Evolutionary conservation across 2,113 vertebrate species (phyloP), one percentile per base, ranked within the genome.

Genomic region (Cavia porcellus): DNA sequence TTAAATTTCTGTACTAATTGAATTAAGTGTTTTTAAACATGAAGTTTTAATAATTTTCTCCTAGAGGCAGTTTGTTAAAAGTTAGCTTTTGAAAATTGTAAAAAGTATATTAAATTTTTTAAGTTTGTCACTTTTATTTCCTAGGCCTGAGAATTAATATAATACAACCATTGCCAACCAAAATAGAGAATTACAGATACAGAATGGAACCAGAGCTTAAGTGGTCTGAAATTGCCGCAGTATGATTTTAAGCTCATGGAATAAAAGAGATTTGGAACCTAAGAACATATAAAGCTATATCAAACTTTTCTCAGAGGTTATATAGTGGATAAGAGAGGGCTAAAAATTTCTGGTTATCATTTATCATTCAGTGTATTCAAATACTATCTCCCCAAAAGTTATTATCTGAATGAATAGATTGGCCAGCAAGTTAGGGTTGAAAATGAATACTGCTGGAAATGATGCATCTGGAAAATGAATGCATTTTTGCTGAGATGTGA

Each of bases 401-500:
- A 38, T 68, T 57, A 90, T 38, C 84, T 22, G 74, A 96, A 74
- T 3, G 6, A 98, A 92, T 86, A 94, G 77, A 74, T 88, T 85
- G 75, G 52, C 86, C 50, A 91, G 89, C 64, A 96, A 94, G 79
- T 96, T 95, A 80, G 94, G 91, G 74, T 32, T 59, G 66, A 95
- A 97, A 97, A 96, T 89, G 96, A 98, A 96, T 47, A 57, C 88
- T 95, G 3, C 80, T 96, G 50, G 89, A 92, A 97, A 95, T 94
- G 59, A 93, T 86, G 92, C 91, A n/a, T 96, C 97, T 96, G 92
- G 87, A 96, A 98, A 97, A 96, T 70, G 61, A 96, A 97, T 97
- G 79, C 92, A 45, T 96, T 84, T 97, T 93, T 66, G 42, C 57
- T 84, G 68, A 89, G 85, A 94, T 92, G 50, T 94, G 87, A 95